These are phyloP conservation scores for Pseudorhiza aurosa DNA, from an alignment of 30 jellyfish, hydroid and myxozoan genomes.

Conservation along the genomic window DNA sequence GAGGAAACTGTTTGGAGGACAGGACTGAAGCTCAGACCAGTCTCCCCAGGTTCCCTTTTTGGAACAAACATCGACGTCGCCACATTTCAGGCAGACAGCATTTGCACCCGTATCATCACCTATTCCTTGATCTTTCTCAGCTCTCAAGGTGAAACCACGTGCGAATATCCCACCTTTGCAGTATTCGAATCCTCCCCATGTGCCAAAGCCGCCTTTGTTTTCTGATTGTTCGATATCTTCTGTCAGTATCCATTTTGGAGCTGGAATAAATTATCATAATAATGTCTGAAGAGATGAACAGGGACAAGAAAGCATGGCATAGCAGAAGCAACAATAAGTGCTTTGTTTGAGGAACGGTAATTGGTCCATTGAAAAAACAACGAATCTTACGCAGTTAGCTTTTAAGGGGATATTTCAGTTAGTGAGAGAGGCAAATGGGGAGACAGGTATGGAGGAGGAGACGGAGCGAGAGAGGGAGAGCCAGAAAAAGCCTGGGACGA, in stretches of 20 bases:
- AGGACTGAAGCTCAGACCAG: conserved; percentile 28
- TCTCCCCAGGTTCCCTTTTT: conserved; percentile 39
- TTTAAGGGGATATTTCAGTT: too few species aligned
- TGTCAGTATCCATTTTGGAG: conserved; percentile 9
- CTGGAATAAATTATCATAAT: too few species aligned
- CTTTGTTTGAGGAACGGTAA: neutral
- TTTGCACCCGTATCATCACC: conserved; percentile 62
- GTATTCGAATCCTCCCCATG: conserved; percentile 46
- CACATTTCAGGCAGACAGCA: conserved; percentile 62
- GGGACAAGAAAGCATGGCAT: too few species aligned
- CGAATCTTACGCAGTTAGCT: too few species aligned
- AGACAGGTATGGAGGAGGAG: too few species aligned
- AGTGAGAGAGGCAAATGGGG: too few species aligned
- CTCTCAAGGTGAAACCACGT: conserved; percentile 25
- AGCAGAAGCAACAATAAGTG: neutral
- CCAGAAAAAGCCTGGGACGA: too few species aligned
- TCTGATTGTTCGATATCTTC: neutral
- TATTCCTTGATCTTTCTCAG: conserved; percentile 9
- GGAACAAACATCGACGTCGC: conserved; percentile 22
- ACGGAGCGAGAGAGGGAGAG: too few species aligned
- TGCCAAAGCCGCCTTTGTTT: conserved; percentile 33
- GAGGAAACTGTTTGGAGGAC: conserved; percentile 39
- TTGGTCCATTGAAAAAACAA: neutral
- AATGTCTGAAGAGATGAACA: too few species aligned
- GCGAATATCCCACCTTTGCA: conserved; percentile 61